These are phyloP conservation scores for Pachydiplax longipennis DNA, from an alignment of 2,888 invertebrate species.

Conservation along the genomic window DNA sequence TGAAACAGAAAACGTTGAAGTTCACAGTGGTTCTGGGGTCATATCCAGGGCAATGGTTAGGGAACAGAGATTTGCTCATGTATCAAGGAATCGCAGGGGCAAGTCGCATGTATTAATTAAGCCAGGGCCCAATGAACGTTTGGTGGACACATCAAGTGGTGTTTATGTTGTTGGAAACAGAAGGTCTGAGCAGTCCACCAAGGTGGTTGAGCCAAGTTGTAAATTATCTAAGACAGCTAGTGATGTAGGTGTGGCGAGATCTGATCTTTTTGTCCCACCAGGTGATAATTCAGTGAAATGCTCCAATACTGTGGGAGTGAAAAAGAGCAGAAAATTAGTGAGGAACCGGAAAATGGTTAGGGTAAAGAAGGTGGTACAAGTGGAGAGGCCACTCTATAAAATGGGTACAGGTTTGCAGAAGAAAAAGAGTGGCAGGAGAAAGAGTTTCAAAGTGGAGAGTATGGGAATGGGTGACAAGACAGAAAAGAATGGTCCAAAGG, in stretches of 20 bases:
- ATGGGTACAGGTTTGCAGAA: slow-evolving; percentile 50
- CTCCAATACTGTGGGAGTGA: slow-evolving; percentile 30
- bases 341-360: slow-evolving; percentile 16
- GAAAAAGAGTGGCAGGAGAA: slow-evolving; percentile 49
- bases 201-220: background rate
- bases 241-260: background rate
- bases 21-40: background rate
- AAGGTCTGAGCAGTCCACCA: slow-evolving; percentile 27
- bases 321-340: slow-evolving; percentile 39
- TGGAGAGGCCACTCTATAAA: slow-evolving; percentile 54
- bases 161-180: slow-evolving; percentile 38
- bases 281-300: slow-evolving; percentile 33
- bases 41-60: background rate
- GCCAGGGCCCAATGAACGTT: slow-evolving; percentile 22
- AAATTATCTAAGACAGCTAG: slow-evolving; percentile 18
- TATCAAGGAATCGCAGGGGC: background rate
- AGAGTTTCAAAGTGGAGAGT: slow-evolving; percentile 44
- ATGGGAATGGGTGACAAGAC: slow-evolving; percentile 42
- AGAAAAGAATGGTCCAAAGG: slow-evolving; percentile 40
- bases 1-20: slow-evolving; percentile 1
- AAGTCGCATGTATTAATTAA: slow-evolving; percentile 24
- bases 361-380: slow-evolving; percentile 45
- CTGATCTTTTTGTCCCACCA: background rate
- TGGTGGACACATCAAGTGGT: slow-evolving; percentile 35
- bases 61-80: background rate